Percentiles rank a stretch among this genome's conserved stretches.
Conservation (phyloP, 2,888 invertebrate species). For the Antheraea assamensis region DNA sequence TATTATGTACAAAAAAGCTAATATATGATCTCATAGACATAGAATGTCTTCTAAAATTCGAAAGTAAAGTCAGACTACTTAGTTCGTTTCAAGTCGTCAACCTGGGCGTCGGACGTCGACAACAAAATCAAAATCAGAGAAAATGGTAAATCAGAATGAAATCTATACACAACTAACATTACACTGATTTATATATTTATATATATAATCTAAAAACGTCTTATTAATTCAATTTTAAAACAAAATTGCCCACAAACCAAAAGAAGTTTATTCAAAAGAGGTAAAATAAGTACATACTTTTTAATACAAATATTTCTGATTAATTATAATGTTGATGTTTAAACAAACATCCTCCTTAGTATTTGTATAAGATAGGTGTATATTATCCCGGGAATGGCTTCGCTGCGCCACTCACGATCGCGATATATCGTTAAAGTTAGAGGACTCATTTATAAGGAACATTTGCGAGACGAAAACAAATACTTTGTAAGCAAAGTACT, state of each 20-base stretch:
- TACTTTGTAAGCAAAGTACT: background rate
- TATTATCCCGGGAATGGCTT: background rate
- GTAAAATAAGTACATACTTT: background rate
- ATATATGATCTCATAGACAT: too few species aligned
- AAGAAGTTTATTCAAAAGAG: background rate
- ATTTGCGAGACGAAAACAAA: background rate
- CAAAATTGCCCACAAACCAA: background rate
- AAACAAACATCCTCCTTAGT: background rate
- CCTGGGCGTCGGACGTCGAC: too few species aligned
- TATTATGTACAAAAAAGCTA: too few species aligned
- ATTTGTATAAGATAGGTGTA: background rate
- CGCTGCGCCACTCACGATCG: background rate
- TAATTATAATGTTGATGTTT: conserved; percentile 2
- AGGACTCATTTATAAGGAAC: conserved; percentile 9
- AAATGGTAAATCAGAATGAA: too few species aligned
- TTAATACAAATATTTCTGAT: background rate
- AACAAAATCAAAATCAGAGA: too few species aligned
- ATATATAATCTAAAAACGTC: background rate
- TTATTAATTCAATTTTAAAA: background rate
- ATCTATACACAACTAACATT: too few species aligned
- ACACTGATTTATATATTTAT: too few species aligned
- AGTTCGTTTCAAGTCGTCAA: too few species aligned
- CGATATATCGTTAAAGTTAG: background rate
- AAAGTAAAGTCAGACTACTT: too few species aligned
- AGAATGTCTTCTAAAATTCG: too few species aligned